Conservation (phyloP, 2,888 invertebrate species). For the Petrolisthes manimaculis region DNA sequence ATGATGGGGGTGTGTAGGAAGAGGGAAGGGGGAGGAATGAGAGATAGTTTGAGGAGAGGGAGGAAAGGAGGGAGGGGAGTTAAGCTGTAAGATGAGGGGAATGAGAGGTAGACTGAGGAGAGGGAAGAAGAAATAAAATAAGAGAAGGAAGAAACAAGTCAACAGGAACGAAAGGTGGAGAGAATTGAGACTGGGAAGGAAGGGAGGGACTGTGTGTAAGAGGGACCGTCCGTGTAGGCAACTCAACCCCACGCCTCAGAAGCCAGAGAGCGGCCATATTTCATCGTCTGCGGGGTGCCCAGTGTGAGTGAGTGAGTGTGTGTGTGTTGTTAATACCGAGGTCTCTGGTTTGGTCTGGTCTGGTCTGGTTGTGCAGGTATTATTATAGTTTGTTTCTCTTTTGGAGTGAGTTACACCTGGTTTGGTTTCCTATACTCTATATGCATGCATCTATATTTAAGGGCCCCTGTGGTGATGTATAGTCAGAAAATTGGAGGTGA, state of each 20-base stretch:
- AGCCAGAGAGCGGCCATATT: slow-evolving; percentile 33
- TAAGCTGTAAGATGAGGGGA: not conserved
- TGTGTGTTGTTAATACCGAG: not conserved
- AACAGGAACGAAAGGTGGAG: too few species aligned
- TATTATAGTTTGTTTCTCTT: too few species aligned
- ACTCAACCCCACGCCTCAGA: slow-evolving; percentile 28
- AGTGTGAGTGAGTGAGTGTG: slow-evolving; percentile 24
- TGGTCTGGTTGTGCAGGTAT: not conserved
- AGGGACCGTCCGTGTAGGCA: too few species aligned
- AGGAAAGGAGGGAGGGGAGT: not conserved
- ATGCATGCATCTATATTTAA: too few species aligned
- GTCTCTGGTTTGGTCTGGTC: not conserved
- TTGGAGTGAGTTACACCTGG: too few species aligned
- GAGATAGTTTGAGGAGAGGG: not conserved
- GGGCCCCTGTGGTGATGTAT: too few species aligned
- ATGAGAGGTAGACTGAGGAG: not conserved
- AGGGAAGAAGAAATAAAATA: not conserved
- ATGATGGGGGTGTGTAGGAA: not conserved
- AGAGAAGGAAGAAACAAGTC: too few species aligned
- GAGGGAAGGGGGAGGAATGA: not conserved
- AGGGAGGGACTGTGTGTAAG: too few species aligned
- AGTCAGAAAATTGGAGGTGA: too few species aligned
- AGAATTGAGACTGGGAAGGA: too few species aligned
- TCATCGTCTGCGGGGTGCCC: slow-evolving; percentile 56
- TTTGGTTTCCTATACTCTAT: too few species aligned